Base-by-base conservation (phyloP, 2,888 invertebrate species). In the Epinotia ramella region DNA sequence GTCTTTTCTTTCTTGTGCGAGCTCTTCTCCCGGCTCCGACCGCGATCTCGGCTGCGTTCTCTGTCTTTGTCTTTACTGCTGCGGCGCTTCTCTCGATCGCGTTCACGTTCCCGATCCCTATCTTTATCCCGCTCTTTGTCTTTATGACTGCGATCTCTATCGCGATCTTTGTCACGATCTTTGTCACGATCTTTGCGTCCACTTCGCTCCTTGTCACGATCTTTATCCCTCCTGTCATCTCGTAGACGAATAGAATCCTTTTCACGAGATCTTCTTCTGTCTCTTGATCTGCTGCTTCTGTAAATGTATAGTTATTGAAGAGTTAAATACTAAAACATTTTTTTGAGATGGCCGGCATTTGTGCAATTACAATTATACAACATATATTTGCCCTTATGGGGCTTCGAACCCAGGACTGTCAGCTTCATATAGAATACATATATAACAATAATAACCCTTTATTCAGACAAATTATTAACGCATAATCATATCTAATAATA, bases 191-290 rank as follows among this genome's bases (percentile, higher is more conserved):
- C 92, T 65, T 86, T 81, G 20, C 88, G 88, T 79, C 83, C 78
- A 77, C 86, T 80, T 57, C 83, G 79, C 68, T 82, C 80, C 69
- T 78, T 80, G 56, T 81, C 81, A 60, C 82, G 81, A 59, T 88
- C 82, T 24, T 82, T 77, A 64, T 76, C 76, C 9, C 78, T 71
- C 20, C 77, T 69, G 79, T 86, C 79, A 70, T 86, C 88, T 72
- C 83, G 83, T 78, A 88, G 90, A 73, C 83, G 85, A 49, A 84
- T 86, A 62, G 81, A 76, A 69, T 83, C 84, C 57, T 79, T 82
- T 75, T 89, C 95, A 82, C 91, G 95, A 83, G 95, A 92, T 88
- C 93, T 95, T 86, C 95, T 95, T 84, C 78, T 88, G 49, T 94
- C 92, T 85, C 90, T 90, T 84, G 92, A 93, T 76, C 91, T 86